A percentile compares a stretch with the other conserved stretches of the same genome.
These are phyloP conservation scores for Dromaius novaehollandiae DNA, from an alignment of 2,113 vertebrate genomes.

Conservation along the genomic window DNA sequence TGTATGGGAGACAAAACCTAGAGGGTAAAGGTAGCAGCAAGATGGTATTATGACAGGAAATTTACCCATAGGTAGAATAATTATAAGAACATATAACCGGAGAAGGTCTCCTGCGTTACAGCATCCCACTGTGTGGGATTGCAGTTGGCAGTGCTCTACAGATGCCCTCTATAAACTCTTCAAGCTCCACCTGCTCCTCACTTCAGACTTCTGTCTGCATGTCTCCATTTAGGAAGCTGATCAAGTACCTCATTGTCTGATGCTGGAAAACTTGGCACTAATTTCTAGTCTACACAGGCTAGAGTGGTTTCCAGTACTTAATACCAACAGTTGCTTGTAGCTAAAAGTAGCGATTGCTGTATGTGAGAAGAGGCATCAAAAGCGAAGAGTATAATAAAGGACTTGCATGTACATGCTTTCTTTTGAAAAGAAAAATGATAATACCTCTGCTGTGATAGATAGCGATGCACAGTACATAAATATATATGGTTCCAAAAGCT, in stretches of 20 bases:
- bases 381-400: background rate
- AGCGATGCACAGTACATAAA: background rate
- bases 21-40: background rate
- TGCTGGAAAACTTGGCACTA: background rate
- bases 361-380: background rate
- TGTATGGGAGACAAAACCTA: fast-evolving
- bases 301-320: background rate
- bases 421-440: conserved; percentile 12
- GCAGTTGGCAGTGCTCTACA: background rate
- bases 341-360: background rate
- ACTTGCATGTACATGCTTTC: background rate
- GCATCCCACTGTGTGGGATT: fast-evolving
- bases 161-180: background rate
- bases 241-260: background rate
- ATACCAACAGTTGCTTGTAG: background rate
- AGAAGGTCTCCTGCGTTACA: background rate
- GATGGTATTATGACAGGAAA: background rate
- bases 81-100: background rate
- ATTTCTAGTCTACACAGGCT: background rate
- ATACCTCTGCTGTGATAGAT: conserved; percentile 4
- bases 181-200: background rate
- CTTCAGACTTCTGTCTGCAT: background rate
- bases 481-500: conserved; percentile 22
- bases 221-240: background rate
- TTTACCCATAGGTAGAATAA: fast-evolving